phyloP scores from a whole-genome alignment of 2,888 invertebrate genomes.

The Temnothorax ravouxi region DNA sequence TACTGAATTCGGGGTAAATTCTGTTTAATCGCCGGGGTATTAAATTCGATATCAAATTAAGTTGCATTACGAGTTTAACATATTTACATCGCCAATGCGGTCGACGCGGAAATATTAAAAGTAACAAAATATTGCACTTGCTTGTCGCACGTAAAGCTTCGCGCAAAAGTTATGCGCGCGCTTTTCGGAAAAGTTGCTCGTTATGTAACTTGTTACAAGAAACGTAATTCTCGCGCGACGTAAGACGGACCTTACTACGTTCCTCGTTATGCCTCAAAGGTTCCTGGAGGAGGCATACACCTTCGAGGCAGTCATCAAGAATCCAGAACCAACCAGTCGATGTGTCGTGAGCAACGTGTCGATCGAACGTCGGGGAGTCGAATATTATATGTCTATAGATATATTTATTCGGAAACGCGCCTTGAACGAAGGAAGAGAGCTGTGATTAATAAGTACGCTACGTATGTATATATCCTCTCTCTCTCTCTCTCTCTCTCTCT shows the following conservation, averaged over 20 bases:
- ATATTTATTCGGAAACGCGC: neutral
- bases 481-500: no score
- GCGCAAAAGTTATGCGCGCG: conserved; percentile 22
- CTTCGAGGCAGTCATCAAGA: neutral
- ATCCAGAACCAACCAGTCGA: conserved; percentile 13
- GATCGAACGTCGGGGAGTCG: conserved; percentile 33
- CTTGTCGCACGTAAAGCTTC: neutral
- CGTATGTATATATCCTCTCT: neutral
- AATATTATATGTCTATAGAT: neutral
- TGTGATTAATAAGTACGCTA: conserved; percentile 3
- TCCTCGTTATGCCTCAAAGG: conserved; percentile 16
- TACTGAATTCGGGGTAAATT: neutral
- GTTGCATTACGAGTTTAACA: neutral
- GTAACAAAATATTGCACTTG: conserved; percentile 5
- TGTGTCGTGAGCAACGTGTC: neutral
- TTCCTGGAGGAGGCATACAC: no score
- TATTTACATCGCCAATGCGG: neutral
- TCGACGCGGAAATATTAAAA: conserved; percentile 3
- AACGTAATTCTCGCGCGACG: conserved; percentile 19
- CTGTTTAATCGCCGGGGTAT: neutral
- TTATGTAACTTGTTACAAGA: conserved; percentile 49
- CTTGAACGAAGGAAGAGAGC: neutral
- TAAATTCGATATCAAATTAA: neutral
- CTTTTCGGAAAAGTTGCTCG: conserved; percentile 20
- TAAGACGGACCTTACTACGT: conserved; percentile 9